These are phyloP conservation scores for Arizona elegans DNA, from an alignment of 2,113 vertebrate genomes.

Conservation along the genomic window DNA sequence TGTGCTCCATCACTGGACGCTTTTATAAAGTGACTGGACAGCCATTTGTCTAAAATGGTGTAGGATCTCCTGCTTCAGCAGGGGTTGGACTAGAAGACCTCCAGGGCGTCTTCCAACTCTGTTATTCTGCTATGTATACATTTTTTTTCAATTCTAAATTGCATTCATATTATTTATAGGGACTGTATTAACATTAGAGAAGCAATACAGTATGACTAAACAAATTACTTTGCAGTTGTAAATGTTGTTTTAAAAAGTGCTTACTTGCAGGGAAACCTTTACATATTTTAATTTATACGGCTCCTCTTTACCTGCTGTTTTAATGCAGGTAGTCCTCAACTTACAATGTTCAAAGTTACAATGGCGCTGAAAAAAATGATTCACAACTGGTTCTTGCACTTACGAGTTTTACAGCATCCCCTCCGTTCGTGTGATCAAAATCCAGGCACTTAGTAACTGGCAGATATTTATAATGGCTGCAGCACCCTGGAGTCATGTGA, in stretches of 20 bases:
- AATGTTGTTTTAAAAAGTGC: neutral
- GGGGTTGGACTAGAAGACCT: neutral
- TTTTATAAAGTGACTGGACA: neutral
- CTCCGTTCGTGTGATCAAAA: neutral
- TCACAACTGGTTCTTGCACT: neutral
- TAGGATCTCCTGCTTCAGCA: neutral
- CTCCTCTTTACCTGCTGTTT: neutral
- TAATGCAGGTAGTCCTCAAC: neutral
- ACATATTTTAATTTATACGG: neutral
- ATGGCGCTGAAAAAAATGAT: neutral
- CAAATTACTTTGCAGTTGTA: neutral
- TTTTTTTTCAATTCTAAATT: neutral
- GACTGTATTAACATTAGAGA: neutral
- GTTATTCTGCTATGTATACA: neutral
- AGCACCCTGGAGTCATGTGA: neutral
- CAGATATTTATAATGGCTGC: neutral
- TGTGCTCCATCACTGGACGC: neutral
- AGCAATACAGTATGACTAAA: neutral
- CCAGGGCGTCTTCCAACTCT: neutral
- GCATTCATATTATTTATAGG: neutral
- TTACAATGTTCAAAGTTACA: neutral
- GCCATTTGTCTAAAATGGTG: neutral
- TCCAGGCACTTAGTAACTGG: neutral
- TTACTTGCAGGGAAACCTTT: neutral
- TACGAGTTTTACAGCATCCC: neutral